These are phyloP conservation scores for Dicerorhinus sumatrensis DNA, from an alignment of 2,113 vertebrate species.

Conservation along the genomic window DNA sequence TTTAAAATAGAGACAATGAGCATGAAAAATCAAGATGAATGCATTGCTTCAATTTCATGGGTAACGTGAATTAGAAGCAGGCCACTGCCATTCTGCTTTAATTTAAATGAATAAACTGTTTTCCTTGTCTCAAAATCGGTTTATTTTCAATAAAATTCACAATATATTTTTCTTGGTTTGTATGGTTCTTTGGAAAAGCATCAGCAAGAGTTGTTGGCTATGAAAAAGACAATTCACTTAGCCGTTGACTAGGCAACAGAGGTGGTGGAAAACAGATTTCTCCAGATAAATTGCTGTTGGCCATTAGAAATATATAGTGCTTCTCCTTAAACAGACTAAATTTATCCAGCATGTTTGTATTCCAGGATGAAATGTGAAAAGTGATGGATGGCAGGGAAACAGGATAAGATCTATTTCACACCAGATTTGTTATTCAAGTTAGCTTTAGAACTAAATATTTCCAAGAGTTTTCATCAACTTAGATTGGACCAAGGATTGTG, in stretches of 20 bases:
- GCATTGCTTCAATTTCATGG: conserved; percentile 77
- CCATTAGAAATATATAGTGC: conserved; percentile 63
- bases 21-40: conserved; percentile 82
- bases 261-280: conserved; percentile 64
- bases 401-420: conserved; percentile 60
- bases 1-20: conserved; percentile 81
- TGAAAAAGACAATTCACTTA: conserved; percentile 65
- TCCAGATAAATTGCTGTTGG: conserved; percentile 64
- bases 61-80: conserved; percentile 85
- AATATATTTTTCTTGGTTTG: conserved; percentile 77
- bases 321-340: conserved; percentile 66
- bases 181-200: conserved; percentile 57
- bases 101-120: conserved; percentile 83
- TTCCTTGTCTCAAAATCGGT: conserved; percentile 78
- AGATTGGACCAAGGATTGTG: conserved; percentile 9
- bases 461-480: conserved; percentile 30
- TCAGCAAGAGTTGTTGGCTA: conserved; percentile 57
- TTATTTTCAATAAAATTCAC: conserved; percentile 79
- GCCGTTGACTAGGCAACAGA: conserved; percentile 55
- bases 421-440: conserved; percentile 44
- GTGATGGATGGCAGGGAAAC: conserved; percentile 67
- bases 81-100: conserved; percentile 79
- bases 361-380: conserved; percentile 68
- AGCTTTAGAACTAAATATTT: conserved; percentile 64
- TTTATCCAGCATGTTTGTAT: conserved; percentile 70